Base-by-base conservation (phyloP, 2,113 vertebrate genomes). In the Paramormyrops kingsleyae region DNA sequence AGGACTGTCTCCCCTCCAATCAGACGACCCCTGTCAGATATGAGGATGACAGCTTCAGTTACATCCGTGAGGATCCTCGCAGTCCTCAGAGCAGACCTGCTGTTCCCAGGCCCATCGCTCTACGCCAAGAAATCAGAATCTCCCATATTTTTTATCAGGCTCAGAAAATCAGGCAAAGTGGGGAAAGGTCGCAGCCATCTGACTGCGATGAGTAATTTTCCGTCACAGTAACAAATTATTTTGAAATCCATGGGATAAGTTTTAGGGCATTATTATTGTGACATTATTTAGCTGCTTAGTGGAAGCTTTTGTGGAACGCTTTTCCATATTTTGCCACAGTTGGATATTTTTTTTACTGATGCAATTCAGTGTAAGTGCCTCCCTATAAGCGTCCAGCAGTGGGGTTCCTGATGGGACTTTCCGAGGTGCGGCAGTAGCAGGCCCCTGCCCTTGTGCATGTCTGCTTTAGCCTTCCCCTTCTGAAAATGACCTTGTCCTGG, bases 341-440 rank as follows among this genome's bases (percentile, higher is more conserved):
- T 84, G 83, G 44, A 47, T 84, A 46, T 46, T n/a, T 84, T 83
- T 84, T 84, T 84, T 47, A 84, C 83, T 84, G 83, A 84, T 84
- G 74, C 74, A 80, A 80, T 84, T 84, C 44, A 47, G 42, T 84
- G 39, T 84, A 80, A 80, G 31, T 80, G 74, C 15, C 13, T 80
- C 31, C 35, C 35, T 84, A 56, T 84, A 47, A 84, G 39, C 3
- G 83, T 84, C 83, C 42, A 12, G 39, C 19, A 24, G 83, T 21
- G 39, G 77, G 42, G 39, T 46, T 84, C 42, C 83, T 47, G 39
- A 13, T 47, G 44, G 39, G 42, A 24, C 35, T 80, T 39, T 46
- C 21, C 19, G 83, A 47, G 17, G 21, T 1, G 21, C 42, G 17
- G 17, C 8, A 0, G 44, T 10, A 84, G 17, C 7, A 24, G 83